Base-by-base conservation (phyloP, 2,797 vertebrate genomes). In the Tragelaphus oryx region DNA sequence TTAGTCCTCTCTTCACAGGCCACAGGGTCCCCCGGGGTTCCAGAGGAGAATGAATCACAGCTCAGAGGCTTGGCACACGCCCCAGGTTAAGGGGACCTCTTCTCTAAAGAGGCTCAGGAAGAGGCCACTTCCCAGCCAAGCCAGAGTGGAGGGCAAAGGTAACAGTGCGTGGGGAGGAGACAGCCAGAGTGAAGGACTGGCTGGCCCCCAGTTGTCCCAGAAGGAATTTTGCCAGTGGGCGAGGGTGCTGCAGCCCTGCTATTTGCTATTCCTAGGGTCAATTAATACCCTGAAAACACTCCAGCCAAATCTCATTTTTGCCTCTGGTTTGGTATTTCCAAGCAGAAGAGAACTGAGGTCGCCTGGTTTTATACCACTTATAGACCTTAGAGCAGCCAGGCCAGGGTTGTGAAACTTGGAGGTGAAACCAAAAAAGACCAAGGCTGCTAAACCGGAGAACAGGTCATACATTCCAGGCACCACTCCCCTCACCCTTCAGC, bases 21-120 rank as follows among this genome's bases (percentile, higher is more conserved):
- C 30, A 17, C 85, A 37, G 60, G 78, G 85, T 91, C 68, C 84
- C 83, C 75, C 37, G 44, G 62, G 62, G 60, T 55, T 84, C 65
- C 46, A 65, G 54, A 57, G 14, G 46, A 87, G 84, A 91, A 86
- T 55, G 82, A 87, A 80, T 93, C 76, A 46, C 0, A 2, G 88
- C 74, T 57, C 20, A 24, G 57, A 93, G 79, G 57, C 92, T 94
- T 96, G 93, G 95, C 88, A 57, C 87, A 96, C 48, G n/a, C 80
- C 94, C 59, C 59, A 62, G 33, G 44, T 62, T 74, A 92, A 94
- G 90, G 92, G 76, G 71, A 87, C 83, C 71, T 95, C 93, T 97
- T 91, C 87, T 89, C 95, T 94, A 55, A 94, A 96, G 89, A 91
- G 92, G 89, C 87, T 97, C 82, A 90, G 95, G 92, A 95, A 94